Conservation (phyloP, 2,888 invertebrate species). For the Oscheius sp. region DNA sequence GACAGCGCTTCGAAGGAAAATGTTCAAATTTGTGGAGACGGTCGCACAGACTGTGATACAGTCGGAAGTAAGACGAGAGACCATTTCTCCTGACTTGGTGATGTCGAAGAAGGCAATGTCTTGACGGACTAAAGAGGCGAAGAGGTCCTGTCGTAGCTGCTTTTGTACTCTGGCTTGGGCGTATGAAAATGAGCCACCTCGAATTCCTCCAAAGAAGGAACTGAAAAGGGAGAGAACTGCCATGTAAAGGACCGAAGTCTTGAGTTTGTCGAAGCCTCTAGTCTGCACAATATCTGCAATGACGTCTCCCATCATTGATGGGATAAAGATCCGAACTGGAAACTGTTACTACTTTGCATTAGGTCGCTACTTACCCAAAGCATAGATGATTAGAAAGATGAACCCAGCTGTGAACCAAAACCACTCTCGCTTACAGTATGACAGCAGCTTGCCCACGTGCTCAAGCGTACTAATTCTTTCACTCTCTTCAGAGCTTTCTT, state of each 20-base stretch:
- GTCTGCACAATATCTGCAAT: conserved; percentile 66
- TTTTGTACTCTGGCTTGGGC: conserved; percentile 71
- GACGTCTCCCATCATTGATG: conserved; percentile 69
- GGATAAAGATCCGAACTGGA: conserved; percentile 72
- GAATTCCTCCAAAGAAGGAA: conserved; percentile 72
- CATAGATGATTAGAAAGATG: conserved; percentile 66
- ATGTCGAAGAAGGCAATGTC: conserved; percentile 75
- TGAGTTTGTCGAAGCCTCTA: conserved; percentile 47
- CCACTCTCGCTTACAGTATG: conserved; percentile 64
- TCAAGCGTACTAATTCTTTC: conserved; percentile 26
- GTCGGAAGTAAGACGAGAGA: conserved; percentile 75
- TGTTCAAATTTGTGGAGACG: conserved; percentile 74
- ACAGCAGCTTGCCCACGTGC: conserved; percentile 62
- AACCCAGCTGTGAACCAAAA: conserved; percentile 67
- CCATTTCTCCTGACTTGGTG: conserved; percentile 74
- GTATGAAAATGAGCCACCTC: conserved; percentile 73
- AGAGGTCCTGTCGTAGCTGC: conserved; percentile 72
- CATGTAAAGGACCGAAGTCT: conserved; percentile 63
- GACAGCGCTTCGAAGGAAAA: conserved; percentile 74
- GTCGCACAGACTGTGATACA: conserved; percentile 75
- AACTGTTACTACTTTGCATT: conserved; percentile 13
- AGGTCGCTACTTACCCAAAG: conserved; percentile 52
- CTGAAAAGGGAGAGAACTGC: conserved; percentile 52
- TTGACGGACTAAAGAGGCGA: conserved; percentile 73
- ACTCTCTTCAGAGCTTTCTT: background rate